Evolutionary conservation across 2,113 vertebrate species (phyloP), one percentile per base, ranked within the genome.

Genomic region (Alligator mississippiensis): DNA sequence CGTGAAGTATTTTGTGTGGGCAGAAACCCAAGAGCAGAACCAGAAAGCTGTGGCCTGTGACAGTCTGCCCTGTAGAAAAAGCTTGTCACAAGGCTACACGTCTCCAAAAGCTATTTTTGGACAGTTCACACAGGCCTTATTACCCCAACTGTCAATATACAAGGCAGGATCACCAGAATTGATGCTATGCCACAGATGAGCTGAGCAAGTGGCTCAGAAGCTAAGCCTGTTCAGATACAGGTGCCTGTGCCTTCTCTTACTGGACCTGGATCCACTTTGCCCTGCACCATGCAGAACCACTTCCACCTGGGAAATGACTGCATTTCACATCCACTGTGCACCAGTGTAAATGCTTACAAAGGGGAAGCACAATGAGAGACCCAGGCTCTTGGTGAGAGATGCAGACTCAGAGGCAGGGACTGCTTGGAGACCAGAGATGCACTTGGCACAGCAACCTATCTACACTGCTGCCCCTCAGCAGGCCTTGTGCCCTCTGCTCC

Each of bases 61-160:
- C 91, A 90, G 88, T n/a, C 61, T 81, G 83, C 83, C 78, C 76
- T 78, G 58, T n/a, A 77, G 90, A 95, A 93, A 30, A 94, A 97
- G 38, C 84, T 82, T 76, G 93, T 95, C 79, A 92, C 76, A 79
- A 92, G 78, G 74, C 76, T 83, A 70, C 76, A 57, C 89, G 84
- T 77, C 85, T 91, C 88, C 84, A 96, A 93, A 82, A 89, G 70
- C 79, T 91, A 93, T 95, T 93, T 94, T 89, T 87, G 82, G 90
- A 93, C 47, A 47, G 47, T 79, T 68, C 75, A 89, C 59, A 70
- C 2, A 6, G 75, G 80, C 82, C 80, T 27, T 74, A 90, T 70
- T 64, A 92, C 81, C 24, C 61, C 64, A 86, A 77, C 30, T 82
- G 58, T 92, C 68, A 93, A 92, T 72, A 77, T 58, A 12, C 19